These are phyloP conservation scores for Ictalurus punctatus DNA, from an alignment of 2,113 vertebrate species.

Conservation along the genomic window DNA sequence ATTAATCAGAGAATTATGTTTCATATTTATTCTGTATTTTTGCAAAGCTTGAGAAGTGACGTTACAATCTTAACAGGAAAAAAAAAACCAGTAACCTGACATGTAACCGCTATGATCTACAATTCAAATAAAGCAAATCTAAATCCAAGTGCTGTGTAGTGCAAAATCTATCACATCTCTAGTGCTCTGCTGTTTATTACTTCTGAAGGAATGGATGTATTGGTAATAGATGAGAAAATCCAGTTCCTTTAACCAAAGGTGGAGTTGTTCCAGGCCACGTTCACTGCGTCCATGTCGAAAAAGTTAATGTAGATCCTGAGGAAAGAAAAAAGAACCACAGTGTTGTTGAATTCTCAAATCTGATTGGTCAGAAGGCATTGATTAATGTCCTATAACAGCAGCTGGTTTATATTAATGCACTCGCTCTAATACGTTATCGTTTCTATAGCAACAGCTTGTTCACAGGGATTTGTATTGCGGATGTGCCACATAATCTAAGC, in stretches of 20 bases:
- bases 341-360: neutral
- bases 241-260: constrained; percentile 69
- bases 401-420: neutral
- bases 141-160: neutral
- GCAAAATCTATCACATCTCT: neutral
- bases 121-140: neutral
- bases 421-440: neutral
- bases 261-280: constrained; percentile 73
- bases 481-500: too few relatives aligned
- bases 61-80: neutral
- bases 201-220: constrained; percentile 44
- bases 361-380: neutral
- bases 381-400: neutral
- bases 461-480: too few relatives aligned
- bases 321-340: neutral
- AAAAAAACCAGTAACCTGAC: neutral
- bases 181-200: neutral
- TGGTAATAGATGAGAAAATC: neutral
- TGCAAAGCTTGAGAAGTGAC: neutral
- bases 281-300: constrained; percentile 70
- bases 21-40: neutral
- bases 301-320: constrained; percentile 76
- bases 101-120: neutral
- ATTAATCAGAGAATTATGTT: neutral
- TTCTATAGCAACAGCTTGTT: neutral